Base-by-base conservation (phyloP, 2,797 vertebrate genomes). In the Loriculus beryllinus region DNA sequence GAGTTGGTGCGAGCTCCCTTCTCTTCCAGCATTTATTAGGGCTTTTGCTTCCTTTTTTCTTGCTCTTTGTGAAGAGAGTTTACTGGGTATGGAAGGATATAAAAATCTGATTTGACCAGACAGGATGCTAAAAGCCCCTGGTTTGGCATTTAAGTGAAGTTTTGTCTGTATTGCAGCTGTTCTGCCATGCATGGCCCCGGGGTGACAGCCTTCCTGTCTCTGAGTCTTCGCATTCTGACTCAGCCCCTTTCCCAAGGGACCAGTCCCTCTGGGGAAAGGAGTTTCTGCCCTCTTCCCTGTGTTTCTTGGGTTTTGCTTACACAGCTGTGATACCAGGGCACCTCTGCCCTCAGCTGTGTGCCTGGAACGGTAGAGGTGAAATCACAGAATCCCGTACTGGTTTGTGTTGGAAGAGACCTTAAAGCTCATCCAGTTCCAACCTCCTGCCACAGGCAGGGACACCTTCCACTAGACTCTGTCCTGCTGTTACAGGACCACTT, bases 1-100 rank as follows among this genome's bases (percentile, higher is more conserved):
- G 95, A 95, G 86, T 88, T 62, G 42, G 56, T 81, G 80, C 35
- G 62, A 77, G 90, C 79, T 84, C 92, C 67, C 88, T 79, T 67
- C 77, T 94, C 82, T 79, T 95, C 92, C 67, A 82, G 90, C 88
- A 82, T 92, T 96, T 96, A 94, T 86, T 92, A 94, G 92, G 78
- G 81, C 88, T 96, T 91, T 95, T 86, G 59, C 71, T 88, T 88
- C 60, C 31, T 86, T 88, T 90, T 48, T 29, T 5, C 83, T 83
- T 95, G 37, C 87, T 81, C 85, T 89, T 90, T 95, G 78, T 96
- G 93, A 93, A 72, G 69, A 87, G 92, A 94, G 89, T 96, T 96
- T 97, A 92, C 86, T 2, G 3, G 78, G 69, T 62, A 64, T 76
- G 78, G 88, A 94, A 94, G 76, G 85, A 72, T 86, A 90, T 88